Base-by-base conservation (phyloP, 1,140 invertebrate species). In the Polypedilum vanderplanki region DNA sequence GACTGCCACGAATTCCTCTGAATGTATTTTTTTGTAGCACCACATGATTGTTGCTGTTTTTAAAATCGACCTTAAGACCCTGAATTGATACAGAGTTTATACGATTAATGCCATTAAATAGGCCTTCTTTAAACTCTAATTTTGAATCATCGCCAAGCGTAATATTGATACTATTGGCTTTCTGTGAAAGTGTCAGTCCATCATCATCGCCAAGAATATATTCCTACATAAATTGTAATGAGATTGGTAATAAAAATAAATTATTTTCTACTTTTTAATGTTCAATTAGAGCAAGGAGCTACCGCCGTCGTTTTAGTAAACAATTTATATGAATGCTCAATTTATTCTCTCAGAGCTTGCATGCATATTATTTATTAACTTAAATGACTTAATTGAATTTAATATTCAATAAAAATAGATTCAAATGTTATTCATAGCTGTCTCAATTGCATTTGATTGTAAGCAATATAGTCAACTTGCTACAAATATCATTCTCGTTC, bases 381-480 rank as follows among this genome's bases (percentile, higher is more conserved):
- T n/a, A 57, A 57, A 57, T 57, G 46, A 57, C n/a, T 57, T 57
- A 57, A 57, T 57, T 57, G 46, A 57, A 57, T 57, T 57, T 57
- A 57, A 57, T 57, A 57, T 57, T 57, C 46, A 57, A 57, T 57
- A n/a, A 57, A n/a, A 57, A 57, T n/a, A 57, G 46, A 57, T n/a
- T 15, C 12, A 57, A 57, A 57, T n/a, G 46, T 57, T 57, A 12
- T 46, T 15, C n/a, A 57, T n/a, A n/a, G 46, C n/a, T 57, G 46
- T 57, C 46, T 57, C 46, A 57, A 57, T 57, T 57, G 46, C 46
- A 57, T 12, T 57, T 57, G 12, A 57, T 57, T 57, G 46, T 57
- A 15, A 4, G 46, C 15, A 57, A 57, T 57, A n/a, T 8, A 57
- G 41, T 10, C 9, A n/a, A 12, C 15, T n/a, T 57, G 12, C 12